These are phyloP conservation scores for Folsomia manolachei DNA, from an alignment of 2,888 invertebrate genomes.

Conservation along the genomic window DNA sequence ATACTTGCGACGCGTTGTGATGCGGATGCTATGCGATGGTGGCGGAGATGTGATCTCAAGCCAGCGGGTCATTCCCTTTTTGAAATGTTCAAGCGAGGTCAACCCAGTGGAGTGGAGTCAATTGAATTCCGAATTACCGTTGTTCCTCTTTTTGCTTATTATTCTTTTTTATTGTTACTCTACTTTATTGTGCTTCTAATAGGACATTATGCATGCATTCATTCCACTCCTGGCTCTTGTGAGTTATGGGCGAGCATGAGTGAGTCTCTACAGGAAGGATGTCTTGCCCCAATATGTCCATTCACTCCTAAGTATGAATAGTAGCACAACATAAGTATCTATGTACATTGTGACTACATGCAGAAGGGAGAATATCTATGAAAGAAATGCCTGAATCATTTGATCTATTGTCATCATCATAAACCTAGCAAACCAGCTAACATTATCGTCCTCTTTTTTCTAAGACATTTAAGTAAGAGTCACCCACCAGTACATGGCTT, in stretches of 20 bases:
- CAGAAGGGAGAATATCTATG: too few relatives aligned
- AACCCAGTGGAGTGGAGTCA: slow-evolving; percentile 7
- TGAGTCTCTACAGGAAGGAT: not conserved
- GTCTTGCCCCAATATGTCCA: not conserved
- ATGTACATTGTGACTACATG: too few relatives aligned
- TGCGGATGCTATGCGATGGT: not conserved
- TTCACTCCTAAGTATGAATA: not conserved
- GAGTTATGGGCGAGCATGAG: slow-evolving; percentile 10
- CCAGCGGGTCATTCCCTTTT: slow-evolving; percentile 6
- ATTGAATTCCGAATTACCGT: slow-evolving; percentile 8
- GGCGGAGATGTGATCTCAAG: slow-evolving; percentile 2
- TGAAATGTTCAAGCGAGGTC: not conserved
- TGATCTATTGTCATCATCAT: slow-evolving; percentile 7
- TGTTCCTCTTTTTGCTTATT: slow-evolving; percentile 10
- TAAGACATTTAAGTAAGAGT: too few relatives aligned
- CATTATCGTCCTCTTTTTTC: not conserved
- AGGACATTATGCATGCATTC: slow-evolving; percentile 4
- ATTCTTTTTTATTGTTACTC: slow-evolving; percentile 8
- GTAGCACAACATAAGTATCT: too few relatives aligned
- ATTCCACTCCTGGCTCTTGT: not conserved
- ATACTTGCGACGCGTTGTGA: too few relatives aligned
- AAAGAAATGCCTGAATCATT: not conserved
- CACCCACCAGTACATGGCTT: not conserved
- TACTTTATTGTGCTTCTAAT: slow-evolving; percentile 1
- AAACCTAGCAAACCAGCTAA: not conserved